A percentile compares a stretch with the other conserved stretches of the same genome.
Evolutionary conservation across 1,140 invertebrate species (phyloP).

Genomic region (Apis cerana): DNA sequence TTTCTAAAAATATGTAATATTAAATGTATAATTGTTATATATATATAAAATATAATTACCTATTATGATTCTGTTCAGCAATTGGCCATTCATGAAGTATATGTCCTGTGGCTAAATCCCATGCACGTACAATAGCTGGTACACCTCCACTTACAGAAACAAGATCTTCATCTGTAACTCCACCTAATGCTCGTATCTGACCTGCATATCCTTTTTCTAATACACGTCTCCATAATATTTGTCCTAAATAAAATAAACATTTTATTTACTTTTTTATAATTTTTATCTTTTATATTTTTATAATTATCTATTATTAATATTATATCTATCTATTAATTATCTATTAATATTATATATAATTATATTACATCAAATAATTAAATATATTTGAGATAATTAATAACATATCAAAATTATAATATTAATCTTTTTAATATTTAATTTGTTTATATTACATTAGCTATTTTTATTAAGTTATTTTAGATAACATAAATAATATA

Average conservation of each 20-base stretch:
- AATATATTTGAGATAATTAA: neutral
- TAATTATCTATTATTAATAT: neutral
- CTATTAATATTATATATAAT: no score
- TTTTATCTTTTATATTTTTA: neutral
- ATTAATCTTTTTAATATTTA: neutral
- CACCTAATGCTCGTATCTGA: slow-evolving; percentile 79
- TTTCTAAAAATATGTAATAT: slow-evolving; percentile 32
- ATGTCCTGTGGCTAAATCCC: slow-evolving; percentile 87
- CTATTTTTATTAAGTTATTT: neutral
- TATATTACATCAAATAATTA: neutral
- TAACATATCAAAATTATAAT: neutral
- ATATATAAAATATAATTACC: slow-evolving; percentile 62
- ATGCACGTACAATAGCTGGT: slow-evolving; percentile 88
- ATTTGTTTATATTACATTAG: neutral
- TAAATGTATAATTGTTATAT: neutral
- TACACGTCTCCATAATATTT: slow-evolving; percentile 91
- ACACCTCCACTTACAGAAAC: slow-evolving; percentile 88
- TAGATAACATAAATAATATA: neutral
- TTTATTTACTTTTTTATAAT: neutral
- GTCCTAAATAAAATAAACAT: slow-evolving; percentile 79
- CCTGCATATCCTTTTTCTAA: slow-evolving; percentile 84
- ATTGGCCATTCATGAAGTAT: slow-evolving; percentile 82
- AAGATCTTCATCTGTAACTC: slow-evolving; percentile 84
- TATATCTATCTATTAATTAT: no score
- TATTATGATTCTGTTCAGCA: slow-evolving; percentile 76